Evolutionary conservation across 92 coral and sea anemone species (phyloP).

Genomic region (Meandrina meandrites): DNA sequence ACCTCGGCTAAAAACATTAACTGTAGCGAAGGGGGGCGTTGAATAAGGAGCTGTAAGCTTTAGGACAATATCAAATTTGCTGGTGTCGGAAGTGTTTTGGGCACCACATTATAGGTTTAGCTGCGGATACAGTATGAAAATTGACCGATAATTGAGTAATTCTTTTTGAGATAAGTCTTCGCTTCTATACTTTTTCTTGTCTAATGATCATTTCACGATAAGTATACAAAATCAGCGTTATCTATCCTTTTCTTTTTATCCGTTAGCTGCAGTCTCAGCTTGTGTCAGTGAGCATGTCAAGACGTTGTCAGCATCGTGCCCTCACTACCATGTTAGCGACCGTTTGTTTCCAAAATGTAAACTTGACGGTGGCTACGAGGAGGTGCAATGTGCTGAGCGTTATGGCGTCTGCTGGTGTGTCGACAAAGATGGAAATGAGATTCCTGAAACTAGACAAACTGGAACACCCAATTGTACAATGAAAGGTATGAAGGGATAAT

Average conservation of each 20-base stretch:
- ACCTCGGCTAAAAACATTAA: too few species aligned
- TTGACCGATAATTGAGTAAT: background rate
- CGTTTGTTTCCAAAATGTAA: slow-evolving; percentile 61
- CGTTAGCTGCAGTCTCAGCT: background rate
- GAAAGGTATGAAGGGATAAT: background rate
- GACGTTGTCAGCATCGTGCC: slow-evolving; percentile 33
- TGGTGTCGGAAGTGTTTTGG: background rate
- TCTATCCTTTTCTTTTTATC: background rate
- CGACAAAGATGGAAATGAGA: slow-evolving; percentile 63
- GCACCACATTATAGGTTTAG: background rate
- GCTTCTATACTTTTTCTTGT: background rate
- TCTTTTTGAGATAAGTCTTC: too few species aligned
- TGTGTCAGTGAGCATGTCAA: slow-evolving; percentile 30
- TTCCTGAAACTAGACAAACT: slow-evolving; percentile 58
- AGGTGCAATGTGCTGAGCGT: slow-evolving; percentile 52
- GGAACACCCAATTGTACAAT: slow-evolving; percentile 50
- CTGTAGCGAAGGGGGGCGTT: too few species aligned
- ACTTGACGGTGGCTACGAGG: slow-evolving; percentile 61
- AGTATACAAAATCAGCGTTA: too few species aligned
- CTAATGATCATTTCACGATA: too few species aligned
- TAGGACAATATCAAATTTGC: too few species aligned
- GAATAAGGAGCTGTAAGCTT: too few species aligned
- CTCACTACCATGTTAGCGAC: slow-evolving; percentile 28
- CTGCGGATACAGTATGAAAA: background rate
- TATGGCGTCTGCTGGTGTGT: slow-evolving; percentile 74